Evolutionary conservation across 2,888 invertebrate species (phyloP).

Genomic region (Cordilura impudica): DNA sequence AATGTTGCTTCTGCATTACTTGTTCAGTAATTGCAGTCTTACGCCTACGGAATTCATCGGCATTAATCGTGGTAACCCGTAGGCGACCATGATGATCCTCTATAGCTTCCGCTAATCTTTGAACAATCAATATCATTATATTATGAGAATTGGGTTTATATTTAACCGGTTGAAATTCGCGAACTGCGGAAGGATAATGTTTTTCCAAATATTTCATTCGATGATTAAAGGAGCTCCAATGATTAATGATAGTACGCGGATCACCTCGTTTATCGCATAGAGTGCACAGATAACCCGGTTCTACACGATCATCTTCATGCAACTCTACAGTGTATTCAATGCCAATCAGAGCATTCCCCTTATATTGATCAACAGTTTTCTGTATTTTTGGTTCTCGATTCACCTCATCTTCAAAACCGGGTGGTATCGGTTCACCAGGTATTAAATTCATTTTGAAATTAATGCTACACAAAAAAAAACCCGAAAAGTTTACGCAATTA

Average conservation of each 20-base stretch:
- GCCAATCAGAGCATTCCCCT: slow-evolving; percentile 81
- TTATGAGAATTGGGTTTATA: slow-evolving; percentile 81
- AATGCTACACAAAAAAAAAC: neutral
- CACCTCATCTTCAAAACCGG: slow-evolving; percentile 84
- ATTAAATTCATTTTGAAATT: slow-evolving; percentile 73
- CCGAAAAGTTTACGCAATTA: slow-evolving; percentile 20
- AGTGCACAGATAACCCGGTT: slow-evolving; percentile 87
- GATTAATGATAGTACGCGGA: slow-evolving; percentile 87
- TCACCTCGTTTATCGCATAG: slow-evolving; percentile 89
- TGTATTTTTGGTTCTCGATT: slow-evolving; percentile 78
- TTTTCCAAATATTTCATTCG: slow-evolving; percentile 83
- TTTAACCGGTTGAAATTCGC: slow-evolving; percentile 81
- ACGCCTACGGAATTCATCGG: slow-evolving; percentile 84
- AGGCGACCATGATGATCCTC: slow-evolving; percentile 87
- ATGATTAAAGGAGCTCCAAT: slow-evolving; percentile 88
- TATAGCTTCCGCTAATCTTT: slow-evolving; percentile 82
- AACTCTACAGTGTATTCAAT: slow-evolving; percentile 89
- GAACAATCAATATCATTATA: slow-evolving; percentile 78
- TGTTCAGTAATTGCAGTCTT: slow-evolving; percentile 82
- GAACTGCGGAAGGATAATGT: slow-evolving; percentile 80
- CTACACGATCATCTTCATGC: slow-evolving; percentile 82
- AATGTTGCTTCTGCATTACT: slow-evolving; percentile 84
- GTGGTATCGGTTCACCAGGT: slow-evolving; percentile 85
- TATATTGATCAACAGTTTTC: slow-evolving; percentile 78
- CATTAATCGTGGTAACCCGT: slow-evolving; percentile 83